Evolutionary conservation across 1,140 invertebrate species (phyloP).

Genomic region (Atta cephalotes): DNA sequence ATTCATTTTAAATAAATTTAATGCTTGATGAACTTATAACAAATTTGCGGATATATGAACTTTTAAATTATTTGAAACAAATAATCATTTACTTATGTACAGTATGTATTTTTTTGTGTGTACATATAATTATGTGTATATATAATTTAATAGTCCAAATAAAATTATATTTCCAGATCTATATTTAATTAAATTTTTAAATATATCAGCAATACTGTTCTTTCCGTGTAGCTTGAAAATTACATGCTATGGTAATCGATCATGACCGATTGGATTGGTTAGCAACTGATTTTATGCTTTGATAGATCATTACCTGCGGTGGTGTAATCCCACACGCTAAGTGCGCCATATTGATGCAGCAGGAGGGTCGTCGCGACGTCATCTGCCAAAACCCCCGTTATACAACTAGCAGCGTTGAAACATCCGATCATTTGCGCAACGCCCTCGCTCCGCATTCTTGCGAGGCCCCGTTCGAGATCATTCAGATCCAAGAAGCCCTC

Average conservation of each 20-base stretch:
- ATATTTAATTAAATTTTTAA: too few species aligned
- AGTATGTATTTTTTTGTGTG: too few species aligned
- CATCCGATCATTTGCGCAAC: slow-evolving; percentile 92
- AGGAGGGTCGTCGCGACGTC: slow-evolving; percentile 93
- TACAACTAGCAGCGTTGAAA: slow-evolving; percentile 95
- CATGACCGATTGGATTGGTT: not conserved
- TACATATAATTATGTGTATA: too few species aligned
- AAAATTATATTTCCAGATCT: too few species aligned
- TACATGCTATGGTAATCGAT: not conserved
- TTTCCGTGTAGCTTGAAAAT: not conserved
- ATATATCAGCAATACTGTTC: too few species aligned
- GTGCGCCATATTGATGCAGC: slow-evolving; percentile 93
- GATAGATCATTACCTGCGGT: slow-evolving; percentile 88
- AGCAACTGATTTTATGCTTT: not conserved
- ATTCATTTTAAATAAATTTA: too few species aligned
- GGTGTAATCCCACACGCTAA: slow-evolving; percentile 97
- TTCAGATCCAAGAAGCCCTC: slow-evolving; percentile 93
- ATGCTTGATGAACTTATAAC: too few species aligned
- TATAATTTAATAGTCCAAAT: too few species aligned
- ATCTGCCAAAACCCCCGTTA: slow-evolving; percentile 95
- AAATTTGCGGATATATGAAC: too few species aligned
- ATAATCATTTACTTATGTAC: too few species aligned
- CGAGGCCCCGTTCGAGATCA: slow-evolving; percentile 91
- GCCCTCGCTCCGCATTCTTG: slow-evolving; percentile 87
- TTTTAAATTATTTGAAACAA: too few species aligned